phyloP scores from a whole-genome alignment of 2,113 vertebrate species.

The Electrona antarctica region DNA sequence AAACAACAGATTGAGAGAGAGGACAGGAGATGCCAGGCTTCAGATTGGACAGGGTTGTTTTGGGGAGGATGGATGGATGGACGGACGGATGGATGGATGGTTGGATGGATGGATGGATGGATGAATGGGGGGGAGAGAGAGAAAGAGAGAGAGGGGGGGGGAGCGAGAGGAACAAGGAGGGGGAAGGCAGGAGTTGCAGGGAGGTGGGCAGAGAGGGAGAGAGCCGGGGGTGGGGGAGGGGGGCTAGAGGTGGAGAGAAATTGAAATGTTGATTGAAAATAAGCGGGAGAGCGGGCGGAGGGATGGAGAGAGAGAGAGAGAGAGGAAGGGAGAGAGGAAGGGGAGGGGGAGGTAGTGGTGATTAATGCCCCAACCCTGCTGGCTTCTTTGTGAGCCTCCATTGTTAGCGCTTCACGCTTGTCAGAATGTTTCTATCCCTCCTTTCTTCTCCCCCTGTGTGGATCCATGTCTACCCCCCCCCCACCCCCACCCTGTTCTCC shows the following conservation, averaged over 20 bases:
- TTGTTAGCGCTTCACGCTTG: conserved; percentile 65
- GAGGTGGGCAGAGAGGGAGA: not conserved
- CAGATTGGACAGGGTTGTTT: not conserved
- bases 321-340: conserved; percentile 5
- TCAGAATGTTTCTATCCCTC: conserved; percentile 59
- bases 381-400: conserved; percentile 70
- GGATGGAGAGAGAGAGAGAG: conserved; percentile 10
- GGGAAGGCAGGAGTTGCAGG: not conserved
- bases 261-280: not conserved
- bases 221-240: conserved; percentile 1
- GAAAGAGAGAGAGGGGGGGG: conserved; percentile 49
- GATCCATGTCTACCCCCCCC: conserved; percentile 12
- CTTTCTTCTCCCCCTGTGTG: not conserved
- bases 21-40: not conserved
- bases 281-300: conserved; percentile 30
- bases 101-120: conserved; percentile 21
- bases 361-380: conserved; percentile 61
- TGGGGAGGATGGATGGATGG: not conserved
- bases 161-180: conserved; percentile 29
- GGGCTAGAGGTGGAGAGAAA: conserved; percentile 29
- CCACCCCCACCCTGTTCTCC: not conserved
- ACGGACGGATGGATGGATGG: conserved; percentile 14
- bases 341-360: conserved; percentile 50
- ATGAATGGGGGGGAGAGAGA: conserved; percentile 19
- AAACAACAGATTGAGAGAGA: not conserved